Percentiles rank a stretch among this genome's conserved stretches.
These are phyloP conservation scores for Corella eumyota DNA, from an alignment of 23 tunicate genomes.

Conservation along the genomic window DNA sequence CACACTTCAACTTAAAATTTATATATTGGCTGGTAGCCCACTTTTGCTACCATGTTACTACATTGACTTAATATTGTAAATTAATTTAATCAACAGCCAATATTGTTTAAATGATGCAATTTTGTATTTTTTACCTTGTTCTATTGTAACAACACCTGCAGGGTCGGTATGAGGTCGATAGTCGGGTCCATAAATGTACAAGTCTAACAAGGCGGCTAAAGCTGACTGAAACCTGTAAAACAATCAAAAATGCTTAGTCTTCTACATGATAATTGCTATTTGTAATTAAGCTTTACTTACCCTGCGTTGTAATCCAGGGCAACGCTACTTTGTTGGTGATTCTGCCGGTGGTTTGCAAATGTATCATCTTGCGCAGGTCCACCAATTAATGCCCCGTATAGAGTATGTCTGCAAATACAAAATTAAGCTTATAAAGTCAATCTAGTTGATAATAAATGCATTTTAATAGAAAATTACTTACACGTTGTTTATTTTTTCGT, in stretches of 20 bases:
- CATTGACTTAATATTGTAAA: no score
- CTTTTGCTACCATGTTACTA: no score
- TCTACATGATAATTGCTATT: no score
- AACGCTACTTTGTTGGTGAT: slow-evolving; percentile 73
- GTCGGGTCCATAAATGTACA: slow-evolving; percentile 48
- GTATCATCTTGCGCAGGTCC: slow-evolving; percentile 59
- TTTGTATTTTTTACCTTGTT: slow-evolving; percentile 13
- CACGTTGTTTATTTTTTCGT: slow-evolving; percentile 41
- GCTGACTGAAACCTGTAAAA: slow-evolving; percentile 61
- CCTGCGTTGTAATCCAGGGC: slow-evolving; percentile 90
- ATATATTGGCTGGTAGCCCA: no score
- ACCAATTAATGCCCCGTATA: slow-evolving; percentile 85
- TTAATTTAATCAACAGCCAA: no score
- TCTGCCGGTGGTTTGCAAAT: slow-evolving; percentile 32
- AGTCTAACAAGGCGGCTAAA: slow-evolving; percentile 60
- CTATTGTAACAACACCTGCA: slow-evolving; percentile 43
- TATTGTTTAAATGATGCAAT: no score
- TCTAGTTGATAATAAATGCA: no score
- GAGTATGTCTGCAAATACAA: slow-evolving; percentile 28
- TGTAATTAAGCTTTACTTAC: slow-evolving; percentile 18
- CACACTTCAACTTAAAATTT: no score
- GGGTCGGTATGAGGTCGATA: slow-evolving; percentile 53
- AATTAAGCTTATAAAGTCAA: no score
- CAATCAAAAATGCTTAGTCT: not conserved
- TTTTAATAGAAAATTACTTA: no score